These are phyloP conservation scores for Peromyscus attwateri DNA, from an alignment of 2,797 vertebrate genomes.

Conservation along the genomic window DNA sequence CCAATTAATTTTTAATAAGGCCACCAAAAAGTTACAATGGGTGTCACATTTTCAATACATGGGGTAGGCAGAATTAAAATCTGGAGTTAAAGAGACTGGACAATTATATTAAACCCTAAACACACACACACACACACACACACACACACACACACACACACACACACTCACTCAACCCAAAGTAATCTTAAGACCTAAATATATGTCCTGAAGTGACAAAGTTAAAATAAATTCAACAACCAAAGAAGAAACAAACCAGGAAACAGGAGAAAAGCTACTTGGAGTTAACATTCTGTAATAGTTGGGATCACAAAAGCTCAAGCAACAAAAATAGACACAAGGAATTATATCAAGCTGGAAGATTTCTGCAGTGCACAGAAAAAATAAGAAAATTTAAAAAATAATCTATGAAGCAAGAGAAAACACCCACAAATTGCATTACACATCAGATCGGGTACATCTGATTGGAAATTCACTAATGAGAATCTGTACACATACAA, in stretches of 20 bases:
- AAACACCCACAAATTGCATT: background rate
- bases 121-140: too few relatives aligned
- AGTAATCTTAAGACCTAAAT: background rate
- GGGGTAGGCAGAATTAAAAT: background rate
- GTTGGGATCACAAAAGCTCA: background rate
- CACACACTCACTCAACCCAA: too few relatives aligned
- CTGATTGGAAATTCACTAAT: background rate
- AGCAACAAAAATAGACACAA: background rate
- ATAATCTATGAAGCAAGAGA: background rate
- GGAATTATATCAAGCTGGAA: background rate
- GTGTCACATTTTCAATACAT: background rate
- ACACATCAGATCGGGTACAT: too few relatives aligned
- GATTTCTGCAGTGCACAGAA: background rate
- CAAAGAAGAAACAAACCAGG: background rate
- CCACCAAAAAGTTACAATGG: background rate
- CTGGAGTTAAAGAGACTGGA: background rate
- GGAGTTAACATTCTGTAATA: background rate
- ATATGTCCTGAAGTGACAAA: background rate
- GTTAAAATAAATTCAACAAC: background rate
- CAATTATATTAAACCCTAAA: background rate
- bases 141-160: too few relatives aligned
- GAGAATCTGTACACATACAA: background rate
- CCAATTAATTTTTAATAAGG: background rate
- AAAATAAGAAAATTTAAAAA: background rate
- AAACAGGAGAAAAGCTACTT: background rate